A percentile compares a stretch with the other conserved stretches of the same genome.
phyloP scores from a whole-genome alignment of 2,888 invertebrate species.

The Sarcophaga caerulescens region DNA sequence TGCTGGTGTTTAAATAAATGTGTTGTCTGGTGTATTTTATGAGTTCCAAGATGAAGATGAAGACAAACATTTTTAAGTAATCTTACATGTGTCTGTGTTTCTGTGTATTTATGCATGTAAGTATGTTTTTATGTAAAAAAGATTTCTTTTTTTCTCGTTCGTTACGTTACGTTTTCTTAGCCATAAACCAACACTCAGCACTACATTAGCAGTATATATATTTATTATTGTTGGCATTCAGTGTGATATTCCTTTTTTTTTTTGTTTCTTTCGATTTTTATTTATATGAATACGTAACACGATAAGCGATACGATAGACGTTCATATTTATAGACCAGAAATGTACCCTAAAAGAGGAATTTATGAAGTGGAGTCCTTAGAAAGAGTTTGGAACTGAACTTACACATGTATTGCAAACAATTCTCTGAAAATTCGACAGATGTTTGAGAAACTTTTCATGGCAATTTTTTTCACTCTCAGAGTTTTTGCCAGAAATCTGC shows the following conservation, averaged over 20 bases:
- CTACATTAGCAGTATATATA: slow-evolving; percentile 50
- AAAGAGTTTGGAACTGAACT: too few relatives aligned
- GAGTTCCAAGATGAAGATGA: neutral
- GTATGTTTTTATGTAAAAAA: neutral
- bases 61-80: neutral
- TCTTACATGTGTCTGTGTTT: neutral
- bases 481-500: too few relatives aligned
- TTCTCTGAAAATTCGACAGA: too few relatives aligned
- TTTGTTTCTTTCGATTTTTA: too few relatives aligned
- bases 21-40: slow-evolving; percentile 31
- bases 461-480: too few relatives aligned
- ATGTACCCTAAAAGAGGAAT: too few relatives aligned
- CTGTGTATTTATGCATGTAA: neutral
- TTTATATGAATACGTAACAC: slow-evolving; percentile 1
- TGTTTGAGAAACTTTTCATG: too few relatives aligned
- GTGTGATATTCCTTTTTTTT: slow-evolving; percentile 22
- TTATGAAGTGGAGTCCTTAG: too few relatives aligned
- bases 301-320: slow-evolving; percentile 6
- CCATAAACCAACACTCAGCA: slow-evolving; percentile 52
- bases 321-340: too few relatives aligned
- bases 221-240: slow-evolving; percentile 47
- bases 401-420: too few relatives aligned
- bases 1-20: slow-evolving; percentile 52
- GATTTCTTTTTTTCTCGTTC: neutral
- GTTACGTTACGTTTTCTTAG: neutral